phyloP scores from a whole-genome alignment of 2,888 invertebrate species.

The Macroteleia sp. region DNA sequence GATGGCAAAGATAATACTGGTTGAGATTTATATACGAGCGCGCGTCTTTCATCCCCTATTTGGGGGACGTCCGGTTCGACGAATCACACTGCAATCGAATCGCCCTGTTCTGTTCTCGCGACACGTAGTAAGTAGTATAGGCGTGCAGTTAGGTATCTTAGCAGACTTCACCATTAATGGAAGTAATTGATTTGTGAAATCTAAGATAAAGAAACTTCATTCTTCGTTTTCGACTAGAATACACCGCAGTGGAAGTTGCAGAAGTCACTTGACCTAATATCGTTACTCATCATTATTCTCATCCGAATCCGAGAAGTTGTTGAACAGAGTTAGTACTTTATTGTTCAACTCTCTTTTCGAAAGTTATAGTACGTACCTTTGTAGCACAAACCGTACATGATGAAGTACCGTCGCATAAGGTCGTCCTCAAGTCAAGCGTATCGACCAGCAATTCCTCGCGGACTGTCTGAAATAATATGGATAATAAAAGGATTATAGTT shows the following conservation, averaged over 20 bases:
- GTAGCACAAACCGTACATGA: constrained; percentile 46
- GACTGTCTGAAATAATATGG: constrained; percentile 79
- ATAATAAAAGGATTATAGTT: constrained; percentile 81
- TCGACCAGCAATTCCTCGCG: constrained; percentile 72
- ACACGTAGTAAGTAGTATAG: constrained; percentile 42
- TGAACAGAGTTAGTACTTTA: constrained; percentile 22
- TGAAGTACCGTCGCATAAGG: constrained; percentile 64
- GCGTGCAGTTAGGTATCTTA: constrained; percentile 30
- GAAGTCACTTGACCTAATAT: constrained; percentile 35
- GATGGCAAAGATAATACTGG: constrained; percentile 77
- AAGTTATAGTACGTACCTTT: constrained; percentile 45
- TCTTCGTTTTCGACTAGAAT: neutral
- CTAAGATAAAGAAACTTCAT: constrained; percentile 19
- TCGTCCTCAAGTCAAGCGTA: constrained; percentile 78
- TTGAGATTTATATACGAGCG: constrained; percentile 76
- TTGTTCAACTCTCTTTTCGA: constrained; percentile 32
- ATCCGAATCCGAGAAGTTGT: constrained; percentile 25
- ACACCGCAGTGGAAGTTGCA: constrained; percentile 7
- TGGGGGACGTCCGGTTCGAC: constrained; percentile 70
- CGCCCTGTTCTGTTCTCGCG: constrained; percentile 35
- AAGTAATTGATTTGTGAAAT: constrained; percentile 43
- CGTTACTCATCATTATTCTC: constrained; percentile 21
- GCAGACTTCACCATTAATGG: constrained; percentile 35
- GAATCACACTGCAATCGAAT: constrained; percentile 60
- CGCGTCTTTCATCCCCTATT: constrained; percentile 69